Conservation (phyloP, 1,140 invertebrate genomes). For the Dolichoris vasculosae region DNA sequence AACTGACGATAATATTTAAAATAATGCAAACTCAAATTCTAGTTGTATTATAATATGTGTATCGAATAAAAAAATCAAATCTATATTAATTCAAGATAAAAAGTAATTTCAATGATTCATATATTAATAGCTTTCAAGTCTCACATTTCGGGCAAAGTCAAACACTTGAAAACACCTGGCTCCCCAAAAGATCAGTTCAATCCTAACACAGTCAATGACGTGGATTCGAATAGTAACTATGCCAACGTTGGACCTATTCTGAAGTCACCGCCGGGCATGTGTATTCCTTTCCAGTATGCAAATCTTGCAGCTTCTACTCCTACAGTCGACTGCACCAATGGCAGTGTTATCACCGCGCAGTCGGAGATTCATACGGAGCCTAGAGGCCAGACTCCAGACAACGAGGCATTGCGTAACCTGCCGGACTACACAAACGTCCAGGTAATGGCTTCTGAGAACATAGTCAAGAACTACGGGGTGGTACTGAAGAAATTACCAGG, state of each 20-base stretch:
- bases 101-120: too few relatives aligned
- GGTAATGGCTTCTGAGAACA: slow-evolving; percentile 54
- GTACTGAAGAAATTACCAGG: slow-evolving; percentile 62
- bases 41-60: too few relatives aligned
- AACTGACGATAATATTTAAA: too few relatives aligned
- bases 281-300: slow-evolving; percentile 65
- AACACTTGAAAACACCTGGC: slow-evolving; percentile 33
- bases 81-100: too few relatives aligned
- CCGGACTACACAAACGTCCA: slow-evolving; percentile 68
- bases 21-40: too few relatives aligned
- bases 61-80: too few relatives aligned
- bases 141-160: slow-evolving; percentile 35
- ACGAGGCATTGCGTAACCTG: slow-evolving; percentile 19
- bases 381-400: background rate
- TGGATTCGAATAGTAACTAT: slow-evolving; percentile 54
- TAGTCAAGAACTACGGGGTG: slow-evolving; percentile 55
- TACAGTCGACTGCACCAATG: background rate
- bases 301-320: slow-evolving; percentile 53
- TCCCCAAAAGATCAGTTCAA: slow-evolving; percentile 11
- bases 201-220: background rate
- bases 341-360: slow-evolving; percentile 18
- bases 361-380: slow-evolving; percentile 27
- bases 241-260: slow-evolving; percentile 57
- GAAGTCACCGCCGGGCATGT: slow-evolving; percentile 64
- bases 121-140: slow-evolving; percentile 56